Evolutionary conservation across 2,113 vertebrate species (phyloP).

Genomic region (Mohoua ochrocephala): DNA sequence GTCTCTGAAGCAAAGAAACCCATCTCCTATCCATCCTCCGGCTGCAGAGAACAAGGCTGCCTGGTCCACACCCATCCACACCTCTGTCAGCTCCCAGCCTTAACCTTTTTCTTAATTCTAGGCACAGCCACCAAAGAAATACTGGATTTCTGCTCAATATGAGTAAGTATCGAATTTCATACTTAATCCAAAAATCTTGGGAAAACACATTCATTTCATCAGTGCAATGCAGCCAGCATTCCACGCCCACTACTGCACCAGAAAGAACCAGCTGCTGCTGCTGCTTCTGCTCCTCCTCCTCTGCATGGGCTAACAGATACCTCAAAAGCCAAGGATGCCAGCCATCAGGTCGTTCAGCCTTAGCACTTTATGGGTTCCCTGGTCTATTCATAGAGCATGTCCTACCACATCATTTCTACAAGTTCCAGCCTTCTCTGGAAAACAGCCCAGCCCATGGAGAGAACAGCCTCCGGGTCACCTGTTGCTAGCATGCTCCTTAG

Average conservation of each 20-base stretch:
- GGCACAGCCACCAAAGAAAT: background rate
- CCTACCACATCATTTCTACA: background rate
- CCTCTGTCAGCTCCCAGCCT: background rate
- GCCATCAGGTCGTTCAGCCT: background rate
- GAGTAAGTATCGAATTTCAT: background rate
- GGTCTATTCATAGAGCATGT: background rate
- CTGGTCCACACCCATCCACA: rapidly evolving
- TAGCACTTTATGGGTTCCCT: background rate
- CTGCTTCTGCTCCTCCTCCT: background rate
- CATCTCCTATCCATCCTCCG: background rate
- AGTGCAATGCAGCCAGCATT: background rate
- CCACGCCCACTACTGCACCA: background rate
- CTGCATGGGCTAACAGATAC: background rate
- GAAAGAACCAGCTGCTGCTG: background rate
- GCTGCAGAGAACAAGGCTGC: background rate
- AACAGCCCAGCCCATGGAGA: background rate
- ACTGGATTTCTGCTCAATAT: background rate
- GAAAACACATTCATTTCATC: background rate
- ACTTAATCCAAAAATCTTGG: background rate
- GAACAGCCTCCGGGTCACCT: background rate
- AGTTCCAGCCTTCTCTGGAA: background rate
- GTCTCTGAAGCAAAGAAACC: background rate
- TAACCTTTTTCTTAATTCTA: background rate
- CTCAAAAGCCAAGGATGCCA: background rate
- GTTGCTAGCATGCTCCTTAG: background rate